Evolutionary conservation across 2,888 invertebrate genomes (phyloP), one percentile per base, ranked within the genome.

Genomic region (Oscheius sp.): DNA sequence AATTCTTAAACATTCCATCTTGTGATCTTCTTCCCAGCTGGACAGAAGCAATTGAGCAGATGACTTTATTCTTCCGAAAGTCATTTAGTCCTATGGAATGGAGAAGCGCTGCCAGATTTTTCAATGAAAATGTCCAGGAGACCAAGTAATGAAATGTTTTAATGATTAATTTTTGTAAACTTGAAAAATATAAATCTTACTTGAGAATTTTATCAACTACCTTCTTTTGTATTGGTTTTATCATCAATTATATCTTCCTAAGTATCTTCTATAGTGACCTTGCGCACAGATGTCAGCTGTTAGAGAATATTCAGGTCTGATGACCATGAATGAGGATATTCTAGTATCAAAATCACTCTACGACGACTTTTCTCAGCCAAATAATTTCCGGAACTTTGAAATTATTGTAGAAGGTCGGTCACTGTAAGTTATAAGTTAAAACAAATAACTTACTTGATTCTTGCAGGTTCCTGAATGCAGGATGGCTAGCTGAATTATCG

Each of bases 1-100:
- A 91, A 34, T 88, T 95, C 73, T 89, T 96, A 66, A 96, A 96
- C 88, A 90, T 94, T 69, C 91, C 91, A 25, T 91, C 92, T 70
- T 93, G 93, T 86, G 90, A 91, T 66, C 90, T 91, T 72, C 89
- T 93, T 87, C 93, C 93, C 0, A 91, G 92, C 86, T 88, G 94
- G 78, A 87, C 74, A 6, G 61, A 66, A 2, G 74, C 84, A 57
- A 76, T 86, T 37, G 64, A 31, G n/a, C 10, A 25, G 23, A 58
- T 66, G 55, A 55, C 27, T 10, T 27, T 20, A 42, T 20, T 66
- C 31, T 66, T 66, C 55, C 53, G 42, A 15, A 15, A 55, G 17
- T 20, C 55, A 42, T 66, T 66, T 55, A 57, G 25, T 29, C 20
- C 45, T 15, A 2, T 55, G 6, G 66, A 66, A 27, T 66, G 66